phyloP scores from a whole-genome alignment of 2,888 invertebrate species.

The Hirtodrosophila duncani region DNA sequence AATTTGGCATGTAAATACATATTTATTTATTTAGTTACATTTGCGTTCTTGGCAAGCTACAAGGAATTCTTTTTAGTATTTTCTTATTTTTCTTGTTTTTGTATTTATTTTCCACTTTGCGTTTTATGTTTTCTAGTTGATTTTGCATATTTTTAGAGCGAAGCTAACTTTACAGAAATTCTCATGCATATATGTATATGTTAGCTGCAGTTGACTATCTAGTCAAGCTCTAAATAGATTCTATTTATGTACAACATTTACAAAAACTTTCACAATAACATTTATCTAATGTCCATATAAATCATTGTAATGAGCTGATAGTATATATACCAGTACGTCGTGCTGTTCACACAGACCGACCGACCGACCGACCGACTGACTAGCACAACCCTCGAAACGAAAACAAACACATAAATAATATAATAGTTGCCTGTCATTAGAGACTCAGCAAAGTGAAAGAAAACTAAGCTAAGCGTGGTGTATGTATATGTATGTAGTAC shows the following conservation, averaged over 20 bases:
- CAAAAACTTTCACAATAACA: constrained; percentile 38
- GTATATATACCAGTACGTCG: constrained; percentile 11
- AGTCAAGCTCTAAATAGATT: constrained; percentile 24
- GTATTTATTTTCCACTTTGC: constrained; percentile 3
- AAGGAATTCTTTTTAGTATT: constrained; percentile 13
- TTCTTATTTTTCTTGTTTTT: constrained; percentile 31
- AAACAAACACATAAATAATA: constrained; percentile 36
- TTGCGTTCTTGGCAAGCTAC: constrained; percentile 47
- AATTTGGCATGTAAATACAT: constrained; percentile 70
- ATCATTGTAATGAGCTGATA: constrained; percentile 44
- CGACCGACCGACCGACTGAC: not conserved
- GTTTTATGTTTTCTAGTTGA: constrained; percentile 29
- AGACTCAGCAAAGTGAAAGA: constrained; percentile 11
- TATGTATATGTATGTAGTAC: no score
- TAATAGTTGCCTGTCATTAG: constrained; percentile 20
- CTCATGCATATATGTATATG: constrained; percentile 30
- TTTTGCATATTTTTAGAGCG: constrained; percentile 62
- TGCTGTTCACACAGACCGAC: not conserved
- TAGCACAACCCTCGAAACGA: constrained; percentile 16
- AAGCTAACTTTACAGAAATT: constrained; percentile 52
- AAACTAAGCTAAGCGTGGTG: no score
- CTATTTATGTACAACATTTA: constrained; percentile 14
- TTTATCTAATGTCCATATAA: constrained; percentile 44
- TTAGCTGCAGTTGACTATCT: constrained; percentile 37
- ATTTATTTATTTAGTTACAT: constrained; percentile 65